Evolutionary conservation across 2,113 vertebrate genomes (phyloP).

Genomic region (Nibea albiflora): DNA sequence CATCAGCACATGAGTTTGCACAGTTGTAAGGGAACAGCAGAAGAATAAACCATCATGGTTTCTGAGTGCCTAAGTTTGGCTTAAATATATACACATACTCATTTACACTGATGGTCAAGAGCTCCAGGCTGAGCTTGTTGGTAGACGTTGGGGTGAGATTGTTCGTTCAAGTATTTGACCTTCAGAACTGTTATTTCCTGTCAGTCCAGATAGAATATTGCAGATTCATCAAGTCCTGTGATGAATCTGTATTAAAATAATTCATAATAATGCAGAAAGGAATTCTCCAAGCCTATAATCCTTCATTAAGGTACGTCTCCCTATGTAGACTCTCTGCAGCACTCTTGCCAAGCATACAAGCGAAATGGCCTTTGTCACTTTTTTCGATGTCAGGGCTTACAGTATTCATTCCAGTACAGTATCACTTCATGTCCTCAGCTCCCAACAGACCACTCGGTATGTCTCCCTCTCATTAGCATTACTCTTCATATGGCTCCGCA

Average conservation of each 20-base stretch:
- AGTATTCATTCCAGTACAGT: neutral
- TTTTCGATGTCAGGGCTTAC: constrained; percentile 1
- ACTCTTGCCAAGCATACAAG: neutral
- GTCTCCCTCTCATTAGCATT: constrained; percentile 14
- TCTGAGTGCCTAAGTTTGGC: neutral
- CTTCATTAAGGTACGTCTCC: no score
- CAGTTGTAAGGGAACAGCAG: neutral
- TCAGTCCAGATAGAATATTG: no score
- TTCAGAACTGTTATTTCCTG: no score
- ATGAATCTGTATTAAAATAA: no score
- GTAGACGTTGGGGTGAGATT: no score
- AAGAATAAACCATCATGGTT: no score
- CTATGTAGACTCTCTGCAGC: neutral
- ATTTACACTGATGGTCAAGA: neutral
- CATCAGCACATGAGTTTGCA: neutral
- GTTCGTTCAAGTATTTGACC: no score
- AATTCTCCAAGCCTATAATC: no score
- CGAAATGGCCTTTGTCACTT: neutral
- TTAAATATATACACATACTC: neutral
- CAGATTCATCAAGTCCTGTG: no score
- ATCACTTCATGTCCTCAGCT: neutral
- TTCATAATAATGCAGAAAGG: no score
- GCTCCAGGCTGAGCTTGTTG: no score
- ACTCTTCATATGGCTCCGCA: neutral
- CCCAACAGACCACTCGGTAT: neutral